Evolutionary conservation across 2,113 vertebrate genomes (phyloP).

Genomic region (Mellivora capensis): DNA sequence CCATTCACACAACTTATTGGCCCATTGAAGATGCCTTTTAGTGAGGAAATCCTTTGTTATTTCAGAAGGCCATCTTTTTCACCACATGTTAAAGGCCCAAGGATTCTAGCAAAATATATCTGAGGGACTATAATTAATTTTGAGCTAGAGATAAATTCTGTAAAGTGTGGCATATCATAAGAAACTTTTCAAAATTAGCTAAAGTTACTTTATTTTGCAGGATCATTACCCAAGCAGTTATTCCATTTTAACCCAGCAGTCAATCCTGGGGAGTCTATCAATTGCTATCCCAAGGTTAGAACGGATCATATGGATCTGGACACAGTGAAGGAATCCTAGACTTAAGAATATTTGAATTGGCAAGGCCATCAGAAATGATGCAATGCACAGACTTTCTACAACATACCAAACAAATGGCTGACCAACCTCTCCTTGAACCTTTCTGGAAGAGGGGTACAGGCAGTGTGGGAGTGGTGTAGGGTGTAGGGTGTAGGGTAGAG

Average conservation of each 20-base stretch:
- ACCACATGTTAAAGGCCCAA: not conserved
- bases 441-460: not conserved
- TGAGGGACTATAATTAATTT: not conserved
- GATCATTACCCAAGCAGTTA: not conserved
- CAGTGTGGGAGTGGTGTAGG: not conserved
- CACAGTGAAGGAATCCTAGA: not conserved
- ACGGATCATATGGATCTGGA: not conserved
- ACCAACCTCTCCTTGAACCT: not conserved
- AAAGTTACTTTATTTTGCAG: not conserved
- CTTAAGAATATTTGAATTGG: not conserved
- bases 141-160: not conserved
- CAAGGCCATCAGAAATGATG: not conserved
- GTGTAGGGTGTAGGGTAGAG: too few relatives aligned
- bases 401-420: not conserved
- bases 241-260: not conserved
- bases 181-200: conserved; percentile 17
- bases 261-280: not conserved
- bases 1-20: not conserved
- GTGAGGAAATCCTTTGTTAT: not conserved
- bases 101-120: not conserved
- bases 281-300: not conserved
- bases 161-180: not conserved
- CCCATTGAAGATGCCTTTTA: not conserved
- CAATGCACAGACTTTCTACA: not conserved
- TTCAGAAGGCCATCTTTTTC: not conserved